Percentiles rank a stretch among this genome's conserved stretches.
phyloP scores from a whole-genome alignment of 1,140 invertebrate species.

The Condylostylus longicornis region DNA sequence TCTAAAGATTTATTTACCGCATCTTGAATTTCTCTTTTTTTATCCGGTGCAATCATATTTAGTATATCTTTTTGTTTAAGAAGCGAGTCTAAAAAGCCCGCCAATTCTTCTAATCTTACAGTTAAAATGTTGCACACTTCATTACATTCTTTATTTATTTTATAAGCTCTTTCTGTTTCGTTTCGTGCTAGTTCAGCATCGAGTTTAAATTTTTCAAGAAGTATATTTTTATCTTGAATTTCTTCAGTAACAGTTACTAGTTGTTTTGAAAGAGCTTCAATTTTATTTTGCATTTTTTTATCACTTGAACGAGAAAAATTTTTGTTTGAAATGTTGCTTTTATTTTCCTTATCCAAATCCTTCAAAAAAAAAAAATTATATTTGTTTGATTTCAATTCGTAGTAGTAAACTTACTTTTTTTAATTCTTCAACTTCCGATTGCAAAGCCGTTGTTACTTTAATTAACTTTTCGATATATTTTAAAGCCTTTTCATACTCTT shows the following conservation, averaged over 20 bases:
- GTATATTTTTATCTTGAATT: no score
- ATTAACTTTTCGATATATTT: conserved; percentile 27
- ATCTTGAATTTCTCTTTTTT: conserved; percentile 35
- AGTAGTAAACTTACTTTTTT: conserved; percentile 2
- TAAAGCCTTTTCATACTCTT: conserved; percentile 21
- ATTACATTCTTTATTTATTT: conserved; percentile 41
- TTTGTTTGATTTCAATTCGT: no score
- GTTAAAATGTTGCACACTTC: conserved; percentile 48
- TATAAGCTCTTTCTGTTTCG: conserved; percentile 30
- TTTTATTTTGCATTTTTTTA: no score
- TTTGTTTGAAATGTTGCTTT: no score
- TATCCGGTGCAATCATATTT: conserved; percentile 34
- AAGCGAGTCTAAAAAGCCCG: conserved; percentile 54
- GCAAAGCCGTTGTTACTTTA: conserved; percentile 21
- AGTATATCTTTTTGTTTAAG: conserved; percentile 44
- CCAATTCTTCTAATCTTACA: conserved; percentile 49
- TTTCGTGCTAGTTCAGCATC: conserved; percentile 27
- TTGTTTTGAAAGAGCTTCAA: no score
- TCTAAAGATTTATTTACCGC: conserved; percentile 41
- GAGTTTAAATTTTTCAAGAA: conserved; percentile 19
- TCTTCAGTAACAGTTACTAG: no score
- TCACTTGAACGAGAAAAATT: no score
- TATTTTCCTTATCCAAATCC: no score
- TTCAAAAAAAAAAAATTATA: no score
- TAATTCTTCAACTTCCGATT: conserved; percentile 16